Base-by-base conservation (phyloP, 2,888 invertebrate species). In the Dynastes grantii region DNA sequence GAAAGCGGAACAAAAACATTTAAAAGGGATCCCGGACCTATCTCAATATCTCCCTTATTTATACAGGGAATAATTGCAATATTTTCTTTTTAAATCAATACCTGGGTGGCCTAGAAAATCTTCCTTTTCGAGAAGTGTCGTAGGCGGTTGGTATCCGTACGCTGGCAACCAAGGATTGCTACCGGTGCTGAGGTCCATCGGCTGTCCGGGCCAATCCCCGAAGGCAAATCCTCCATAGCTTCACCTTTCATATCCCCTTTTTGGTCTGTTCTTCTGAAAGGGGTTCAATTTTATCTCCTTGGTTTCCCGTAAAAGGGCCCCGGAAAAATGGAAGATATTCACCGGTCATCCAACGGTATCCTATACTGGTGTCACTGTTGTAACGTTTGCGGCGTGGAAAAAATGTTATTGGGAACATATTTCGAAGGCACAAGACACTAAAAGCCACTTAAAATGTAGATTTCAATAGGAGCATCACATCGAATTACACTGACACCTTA, bases 131-230 rank as follows among this genome's bases (percentile, higher is more conserved):
- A 88, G 80, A 55, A 88, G 80, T 2, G 84, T 80, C 85, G 92
- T 90, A 80, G 93, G 93, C 88, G 92, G 92, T 90, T 93, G 93
- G 90, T 93, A 94, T 84, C 95, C 94, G 87, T 95, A 95, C 85
- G 94, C 94, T 84, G 94, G 95, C 89, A 94, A 91, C 95, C 95
- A 95, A 86, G 94, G 93, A 90, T 93, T 93, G 86, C 93, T 92
- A 84, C 93, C 93, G 85, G 90, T 87, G 45, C 45, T 45, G 81
- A 90, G 82, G 85, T 89, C 88, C 83, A 88, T 85, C 81, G 92
- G 92, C 83, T 92, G 92, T 85, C 92, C 92, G 77, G 93, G 92
- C 93, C 93, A 93, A 83, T 88, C 88, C 88, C 92, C 88, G 85
- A 90, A 92, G 85, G 92, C 92, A 86, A 93, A 88, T 93, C 93